A percentile compares a stretch with the other conserved stretches of the same genome.
These are phyloP conservation scores for Arenaria interpres DNA, from an alignment of 2,113 vertebrate genomes.

Conservation along the genomic window DNA sequence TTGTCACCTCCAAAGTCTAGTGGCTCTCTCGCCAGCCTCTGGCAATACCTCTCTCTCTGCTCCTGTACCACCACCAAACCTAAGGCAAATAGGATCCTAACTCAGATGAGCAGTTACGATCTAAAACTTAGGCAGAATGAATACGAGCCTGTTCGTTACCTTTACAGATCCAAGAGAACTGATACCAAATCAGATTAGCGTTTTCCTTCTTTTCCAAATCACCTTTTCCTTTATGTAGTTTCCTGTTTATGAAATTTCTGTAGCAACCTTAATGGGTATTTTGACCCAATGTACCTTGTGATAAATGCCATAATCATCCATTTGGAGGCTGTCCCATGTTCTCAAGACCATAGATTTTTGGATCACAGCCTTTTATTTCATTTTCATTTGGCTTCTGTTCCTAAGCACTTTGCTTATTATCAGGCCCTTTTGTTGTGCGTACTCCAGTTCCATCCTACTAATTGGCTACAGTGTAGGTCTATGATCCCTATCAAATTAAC, in stretches of 20 bases:
- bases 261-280: slow-evolving; percentile 11
- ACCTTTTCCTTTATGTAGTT: neutral
- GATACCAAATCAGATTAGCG: neutral
- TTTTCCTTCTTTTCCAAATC: neutral
- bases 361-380: slow-evolving; percentile 60
- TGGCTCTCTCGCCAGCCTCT: neutral
- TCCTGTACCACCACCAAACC: neutral
- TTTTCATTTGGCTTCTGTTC: slow-evolving; percentile 68
- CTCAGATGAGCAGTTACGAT: neutral
- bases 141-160: neutral
- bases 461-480: slow-evolving; percentile 48
- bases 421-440: slow-evolving; percentile 46
- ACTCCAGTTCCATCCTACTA: slow-evolving; percentile 47
- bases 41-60: neutral
- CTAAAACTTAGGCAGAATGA: neutral
- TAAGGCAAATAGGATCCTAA: neutral
- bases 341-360: slow-evolving; percentile 49
- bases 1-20: neutral
- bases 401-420: slow-evolving; percentile 61
- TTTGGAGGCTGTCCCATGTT: slow-evolving; percentile 48
- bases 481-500: slow-evolving; percentile 64
- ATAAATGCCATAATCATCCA: slow-evolving; percentile 49
- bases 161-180: neutral
- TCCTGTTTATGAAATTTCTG: slow-evolving; percentile 48
- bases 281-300: slow-evolving; percentile 50